phyloP scores from a whole-genome alignment of 2,797 vertebrate genomes.

The Leptatherina wallacei region DNA sequence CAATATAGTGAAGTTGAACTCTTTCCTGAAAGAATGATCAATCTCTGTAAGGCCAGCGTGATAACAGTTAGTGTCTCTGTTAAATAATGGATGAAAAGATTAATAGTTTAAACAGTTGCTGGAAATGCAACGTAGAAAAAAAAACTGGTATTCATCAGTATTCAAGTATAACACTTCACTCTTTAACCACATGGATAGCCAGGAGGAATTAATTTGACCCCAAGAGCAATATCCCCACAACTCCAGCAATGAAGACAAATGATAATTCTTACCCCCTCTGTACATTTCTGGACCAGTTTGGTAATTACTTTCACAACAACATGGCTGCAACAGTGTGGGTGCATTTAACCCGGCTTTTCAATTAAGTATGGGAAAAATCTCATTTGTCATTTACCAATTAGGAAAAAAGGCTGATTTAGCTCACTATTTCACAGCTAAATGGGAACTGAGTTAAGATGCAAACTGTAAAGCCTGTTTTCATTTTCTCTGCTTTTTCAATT shows the following conservation, averaged over 20 bases:
- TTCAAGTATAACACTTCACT: conserved; percentile 29
- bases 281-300: conserved; percentile 58
- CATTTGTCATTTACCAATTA: conserved; percentile 78
- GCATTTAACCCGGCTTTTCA: conserved; percentile 68
- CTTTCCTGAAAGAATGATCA: background rate
- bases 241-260: conserved; percentile 72
- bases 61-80: background rate
- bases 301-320: conserved; percentile 68
- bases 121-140: background rate
- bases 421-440: conserved; percentile 57
- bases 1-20: background rate
- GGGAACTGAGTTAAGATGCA: conserved; percentile 43
- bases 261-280: conserved; percentile 55
- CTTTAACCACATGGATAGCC: conserved; percentile 47
- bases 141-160: conserved; percentile 25
- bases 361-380: conserved; percentile 71
- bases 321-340: conserved; percentile 55
- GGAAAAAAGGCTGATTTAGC: conserved; percentile 63
- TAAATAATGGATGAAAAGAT: conserved; percentile 9
- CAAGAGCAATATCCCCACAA: conserved; percentile 52
- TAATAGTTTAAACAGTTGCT: background rate
- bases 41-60: background rate
- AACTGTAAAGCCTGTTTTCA: conserved; percentile 25
- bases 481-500: conserved; percentile 6
- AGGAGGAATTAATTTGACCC: conserved; percentile 64